Evolutionary conservation across 2,113 vertebrate species (phyloP), one percentile per base, ranked within the genome.

Genomic region (Taxidea taxus): DNA sequence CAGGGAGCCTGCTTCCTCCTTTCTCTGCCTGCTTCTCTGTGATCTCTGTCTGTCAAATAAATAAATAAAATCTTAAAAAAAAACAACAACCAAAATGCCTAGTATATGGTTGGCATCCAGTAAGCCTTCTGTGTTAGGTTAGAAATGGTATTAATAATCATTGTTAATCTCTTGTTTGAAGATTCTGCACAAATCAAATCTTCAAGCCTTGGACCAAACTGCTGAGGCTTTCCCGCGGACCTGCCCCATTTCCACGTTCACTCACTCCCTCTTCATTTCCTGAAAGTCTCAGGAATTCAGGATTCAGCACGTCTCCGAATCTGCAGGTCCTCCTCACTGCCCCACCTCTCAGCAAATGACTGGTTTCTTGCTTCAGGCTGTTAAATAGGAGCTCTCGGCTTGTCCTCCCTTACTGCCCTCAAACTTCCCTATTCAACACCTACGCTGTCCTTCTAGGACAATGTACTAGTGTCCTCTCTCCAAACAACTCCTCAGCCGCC

Each of bases 31-130:
- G n/a, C n/a, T n/a, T n/a, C n/a, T n/a, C n/a, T n/a, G n/a, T n/a
- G n/a, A n/a, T n/a, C n/a, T n/a, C n/a, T n/a, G n/a, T n/a, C n/a
- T n/a, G n/a, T n/a, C n/a, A n/a, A n/a, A n/a, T n/a, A n/a, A n/a
- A n/a, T n/a, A n/a, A n/a, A n/a, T n/a, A n/a, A n/a, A n/a, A n/a
- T n/a, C n/a, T n/a, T n/a, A n/a, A n/a, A n/a, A n/a, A n/a, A n/a
- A n/a, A n/a, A n/a, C n/a, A n/a, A n/a, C n/a, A n/a, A n/a, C n/a
- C 15, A 80, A 56, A 64, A 86, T 96, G 31, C 49, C 62, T 64
- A 31, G 6, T 42, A 7, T 82, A 27, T 54, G 13, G 51, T 62
- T 44, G 60, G 21, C 74, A 39, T 68, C 16, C 37, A 34, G 47
- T 34, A 60, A 89, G 18, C 49, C 70, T 75, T 80, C 13, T 75